These are phyloP conservation scores for Monopis laevigella DNA, from an alignment of 2,888 invertebrate species.

Conservation along the genomic window DNA sequence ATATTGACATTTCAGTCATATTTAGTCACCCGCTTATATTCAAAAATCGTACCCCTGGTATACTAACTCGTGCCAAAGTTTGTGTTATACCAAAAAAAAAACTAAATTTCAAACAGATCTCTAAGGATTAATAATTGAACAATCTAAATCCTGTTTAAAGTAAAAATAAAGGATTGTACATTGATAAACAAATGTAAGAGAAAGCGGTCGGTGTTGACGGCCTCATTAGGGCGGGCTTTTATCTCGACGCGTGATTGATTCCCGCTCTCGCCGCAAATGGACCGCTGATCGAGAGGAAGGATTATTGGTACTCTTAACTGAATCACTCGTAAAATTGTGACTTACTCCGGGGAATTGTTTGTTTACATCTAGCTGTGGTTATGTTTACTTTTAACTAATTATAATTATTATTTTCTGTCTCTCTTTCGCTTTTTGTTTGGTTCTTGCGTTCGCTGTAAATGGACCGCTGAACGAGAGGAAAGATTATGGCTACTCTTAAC, in stretches of 20 bases:
- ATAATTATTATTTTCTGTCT: too few relatives aligned
- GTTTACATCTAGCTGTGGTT: too few relatives aligned
- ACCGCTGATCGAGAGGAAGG: constrained; percentile 14
- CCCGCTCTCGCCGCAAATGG: constrained; percentile 22
- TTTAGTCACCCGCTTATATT: too few relatives aligned
- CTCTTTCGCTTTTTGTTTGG: constrained; percentile 28
- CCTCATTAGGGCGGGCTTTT: constrained; percentile 25
- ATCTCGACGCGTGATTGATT: constrained; percentile 29
- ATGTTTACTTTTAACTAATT: too few relatives aligned
- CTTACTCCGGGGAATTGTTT: too few relatives aligned
- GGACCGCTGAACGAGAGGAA: constrained; percentile 15
- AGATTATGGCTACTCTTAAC: constrained; percentile 10
- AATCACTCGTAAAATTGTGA: constrained; percentile 11
- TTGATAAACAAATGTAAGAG: constrained; percentile 1
- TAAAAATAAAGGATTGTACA: constrained; percentile 8
- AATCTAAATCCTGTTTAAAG: too few relatives aligned
- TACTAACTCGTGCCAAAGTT: too few relatives aligned
- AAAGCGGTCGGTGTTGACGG: constrained; percentile 22
- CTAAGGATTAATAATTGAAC: too few relatives aligned
- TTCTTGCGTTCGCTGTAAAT: constrained; percentile 24
- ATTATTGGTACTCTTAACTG: constrained; percentile 10
- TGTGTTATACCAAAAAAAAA: too few relatives aligned
- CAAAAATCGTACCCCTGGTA: too few relatives aligned
- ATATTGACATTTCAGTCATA: too few relatives aligned
- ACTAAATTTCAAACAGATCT: too few relatives aligned